A percentile compares a stretch with the other conserved stretches of the same genome.
phyloP scores from a whole-genome alignment of 2,888 invertebrate genomes.

The Erpobdella octoculata region DNA sequence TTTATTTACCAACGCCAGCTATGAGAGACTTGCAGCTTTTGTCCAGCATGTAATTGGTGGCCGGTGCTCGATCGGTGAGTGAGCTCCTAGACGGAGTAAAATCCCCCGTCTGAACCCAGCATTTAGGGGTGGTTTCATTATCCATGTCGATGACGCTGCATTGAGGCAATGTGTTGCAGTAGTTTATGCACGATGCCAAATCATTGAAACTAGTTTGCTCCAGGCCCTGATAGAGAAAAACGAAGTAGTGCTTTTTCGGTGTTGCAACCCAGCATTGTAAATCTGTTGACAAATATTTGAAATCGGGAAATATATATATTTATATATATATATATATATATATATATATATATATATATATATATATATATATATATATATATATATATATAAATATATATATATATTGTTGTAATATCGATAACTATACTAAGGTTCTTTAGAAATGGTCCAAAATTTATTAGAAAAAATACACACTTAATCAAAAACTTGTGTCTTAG shows the following conservation, averaged over 20 bases:
- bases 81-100: neutral
- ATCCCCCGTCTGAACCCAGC: neutral
- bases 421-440: no score
- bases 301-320: no score
- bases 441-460: no score
- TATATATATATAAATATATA: no score
- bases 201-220: neutral
- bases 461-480: no score
- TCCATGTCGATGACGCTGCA: neutral
- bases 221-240: neutral
- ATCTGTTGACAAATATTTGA: no score
- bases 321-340: no score
- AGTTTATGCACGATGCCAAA: neutral
- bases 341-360: no score
- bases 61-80: neutral
- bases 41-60: constrained; percentile 4
- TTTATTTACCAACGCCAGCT: neutral
- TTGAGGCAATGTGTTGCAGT: neutral
- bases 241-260: neutral
- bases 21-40: neutral
- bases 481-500: no score
- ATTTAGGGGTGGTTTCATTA: neutral
- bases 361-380: no score
- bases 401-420: no score
- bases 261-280: neutral